A percentile compares a stretch with the other conserved stretches of the same genome.
Conservation (phyloP, 2,113 vertebrate species). For the Dermatemys mawii region DNA sequence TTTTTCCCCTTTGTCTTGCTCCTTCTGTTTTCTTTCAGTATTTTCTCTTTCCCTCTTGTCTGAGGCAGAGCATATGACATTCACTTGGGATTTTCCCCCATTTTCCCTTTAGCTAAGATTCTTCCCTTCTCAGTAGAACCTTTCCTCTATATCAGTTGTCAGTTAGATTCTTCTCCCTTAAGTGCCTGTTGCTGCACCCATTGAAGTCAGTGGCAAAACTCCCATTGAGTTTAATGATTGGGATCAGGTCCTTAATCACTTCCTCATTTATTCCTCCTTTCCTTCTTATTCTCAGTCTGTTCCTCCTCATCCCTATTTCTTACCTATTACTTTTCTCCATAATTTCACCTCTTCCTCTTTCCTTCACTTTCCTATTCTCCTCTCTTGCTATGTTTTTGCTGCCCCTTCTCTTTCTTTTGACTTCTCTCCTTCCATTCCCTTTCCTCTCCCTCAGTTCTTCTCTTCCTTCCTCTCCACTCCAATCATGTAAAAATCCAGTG, state of each 20-base stretch:
- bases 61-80: neutral
- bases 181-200: neutral
- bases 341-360: fast-evolving
- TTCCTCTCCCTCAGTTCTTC: neutral
- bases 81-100: neutral
- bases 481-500: neutral
- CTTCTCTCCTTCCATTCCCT: neutral
- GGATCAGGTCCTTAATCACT: neutral
- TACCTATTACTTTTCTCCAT: neutral
- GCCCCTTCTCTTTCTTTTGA: neutral
- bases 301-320: neutral
- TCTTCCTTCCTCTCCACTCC: neutral
- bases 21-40: neutral
- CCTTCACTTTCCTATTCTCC: neutral
- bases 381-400: neutral
- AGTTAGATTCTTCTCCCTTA: neutral
- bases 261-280: neutral
- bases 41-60: neutral
- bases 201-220: neutral
- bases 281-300: neutral
- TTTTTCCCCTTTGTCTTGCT: neutral
- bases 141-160: neutral
- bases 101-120: neutral
- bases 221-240: neutral
- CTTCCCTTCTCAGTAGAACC: neutral